A percentile compares a stretch with the other conserved stretches of the same genome.
These are phyloP conservation scores for Loxodonta africana DNA, from an alignment of 2,113 vertebrate species.

Conservation along the genomic window DNA sequence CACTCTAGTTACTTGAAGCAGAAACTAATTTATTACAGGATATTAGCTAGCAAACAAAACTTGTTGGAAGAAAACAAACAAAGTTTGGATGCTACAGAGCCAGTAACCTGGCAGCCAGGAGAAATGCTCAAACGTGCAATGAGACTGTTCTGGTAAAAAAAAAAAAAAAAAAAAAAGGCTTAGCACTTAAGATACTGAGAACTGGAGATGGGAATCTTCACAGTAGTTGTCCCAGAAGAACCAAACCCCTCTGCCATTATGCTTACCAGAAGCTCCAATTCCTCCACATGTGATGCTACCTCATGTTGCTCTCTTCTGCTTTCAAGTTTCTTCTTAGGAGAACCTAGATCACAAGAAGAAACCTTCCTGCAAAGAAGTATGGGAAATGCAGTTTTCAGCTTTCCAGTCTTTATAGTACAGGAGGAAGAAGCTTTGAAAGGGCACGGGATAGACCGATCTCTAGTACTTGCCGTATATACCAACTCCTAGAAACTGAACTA, in stretches of 20 bases:
- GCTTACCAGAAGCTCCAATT: background rate
- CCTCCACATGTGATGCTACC: background rate
- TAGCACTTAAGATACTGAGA: background rate
- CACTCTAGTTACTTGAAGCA: background rate
- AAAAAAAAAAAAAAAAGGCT: background rate
- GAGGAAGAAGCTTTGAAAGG: background rate
- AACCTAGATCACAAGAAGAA: background rate
- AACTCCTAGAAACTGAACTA: background rate
- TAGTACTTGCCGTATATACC: background rate
- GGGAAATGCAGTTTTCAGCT: background rate
- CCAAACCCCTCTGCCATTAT: background rate
- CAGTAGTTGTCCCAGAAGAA: background rate
- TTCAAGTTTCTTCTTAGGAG: background rate
- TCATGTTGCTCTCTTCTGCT: background rate
- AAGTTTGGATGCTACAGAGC: background rate
- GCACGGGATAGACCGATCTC: background rate
- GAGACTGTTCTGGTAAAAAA: background rate
- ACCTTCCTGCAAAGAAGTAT: background rate
- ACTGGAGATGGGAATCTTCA: background rate
- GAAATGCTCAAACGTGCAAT: background rate
- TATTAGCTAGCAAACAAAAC: background rate
- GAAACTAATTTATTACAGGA: background rate
- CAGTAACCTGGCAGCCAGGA: background rate
- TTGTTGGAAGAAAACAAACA: background rate
- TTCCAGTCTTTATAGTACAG: background rate